These are phyloP conservation scores for Bostrychus sinensis DNA, from an alignment of 2,113 vertebrate genomes.

Conservation along the genomic window DNA sequence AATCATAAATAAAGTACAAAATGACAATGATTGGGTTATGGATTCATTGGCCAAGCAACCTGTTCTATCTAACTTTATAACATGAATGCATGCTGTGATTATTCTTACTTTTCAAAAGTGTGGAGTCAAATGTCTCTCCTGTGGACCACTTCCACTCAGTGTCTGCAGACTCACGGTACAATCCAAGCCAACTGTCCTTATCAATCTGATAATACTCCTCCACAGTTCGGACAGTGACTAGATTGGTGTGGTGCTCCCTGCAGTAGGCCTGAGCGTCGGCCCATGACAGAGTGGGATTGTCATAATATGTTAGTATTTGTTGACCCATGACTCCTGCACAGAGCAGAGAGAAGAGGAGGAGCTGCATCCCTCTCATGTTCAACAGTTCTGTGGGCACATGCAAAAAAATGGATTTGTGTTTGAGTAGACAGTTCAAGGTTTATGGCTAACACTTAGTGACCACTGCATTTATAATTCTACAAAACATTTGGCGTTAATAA, in stretches of 20 bases:
- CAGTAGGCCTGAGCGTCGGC: background rate
- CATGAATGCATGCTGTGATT: too few relatives aligned
- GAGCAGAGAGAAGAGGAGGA: conserved; percentile 3
- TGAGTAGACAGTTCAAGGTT: too few relatives aligned
- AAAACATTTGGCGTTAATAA: too few relatives aligned
- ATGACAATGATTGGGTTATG: too few relatives aligned
- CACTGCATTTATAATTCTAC: too few relatives aligned
- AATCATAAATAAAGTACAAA: too few relatives aligned
- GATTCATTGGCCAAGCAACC: too few relatives aligned
- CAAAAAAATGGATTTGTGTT: too few relatives aligned
- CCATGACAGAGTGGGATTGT: accelerated
- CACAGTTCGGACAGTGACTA: conserved; percentile 20
- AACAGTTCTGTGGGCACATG: too few relatives aligned
- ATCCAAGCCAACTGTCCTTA: conserved; percentile 23
- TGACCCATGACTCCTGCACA: background rate
- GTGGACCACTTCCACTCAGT: conserved; percentile 38
- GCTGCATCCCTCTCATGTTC: too few relatives aligned
- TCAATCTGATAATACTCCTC: background rate
- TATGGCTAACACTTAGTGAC: too few relatives aligned
- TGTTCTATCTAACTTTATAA: too few relatives aligned
- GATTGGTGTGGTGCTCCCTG: background rate
- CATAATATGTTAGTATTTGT: accelerated
- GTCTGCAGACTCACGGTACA: background rate
- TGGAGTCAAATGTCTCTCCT: background rate
- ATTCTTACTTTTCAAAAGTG: accelerated